These are phyloP conservation scores for Molorchus minor DNA, from an alignment of 2,888 invertebrate genomes.

Conservation along the genomic window DNA sequence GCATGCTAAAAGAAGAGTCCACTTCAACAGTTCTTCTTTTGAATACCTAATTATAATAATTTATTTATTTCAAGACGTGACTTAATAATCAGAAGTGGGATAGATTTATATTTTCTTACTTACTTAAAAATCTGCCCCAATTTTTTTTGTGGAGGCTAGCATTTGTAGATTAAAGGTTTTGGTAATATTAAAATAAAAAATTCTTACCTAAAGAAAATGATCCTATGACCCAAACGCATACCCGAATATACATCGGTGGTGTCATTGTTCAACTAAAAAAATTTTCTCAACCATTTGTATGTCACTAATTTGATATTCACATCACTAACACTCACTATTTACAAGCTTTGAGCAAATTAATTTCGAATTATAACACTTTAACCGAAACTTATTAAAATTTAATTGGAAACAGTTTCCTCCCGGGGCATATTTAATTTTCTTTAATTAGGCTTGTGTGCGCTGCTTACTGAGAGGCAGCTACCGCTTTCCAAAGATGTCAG, in stretches of 20 bases:
- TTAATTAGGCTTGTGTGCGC: conserved; percentile 1
- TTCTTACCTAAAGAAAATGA: conserved; percentile 34
- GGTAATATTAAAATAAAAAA: not conserved
- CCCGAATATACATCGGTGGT: conserved; percentile 29
- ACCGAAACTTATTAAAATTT: conserved; percentile 4
- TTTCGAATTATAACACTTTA: conserved; percentile 10
- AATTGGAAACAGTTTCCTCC: not conserved
- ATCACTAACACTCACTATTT: conserved; percentile 18
- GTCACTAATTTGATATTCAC: conserved; percentile 10
- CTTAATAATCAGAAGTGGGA: too few relatives aligned
- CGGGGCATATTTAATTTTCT: conserved; percentile 15
- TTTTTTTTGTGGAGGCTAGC: too few relatives aligned
- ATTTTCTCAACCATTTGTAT: conserved; percentile 18
- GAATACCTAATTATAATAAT: too few relatives aligned
- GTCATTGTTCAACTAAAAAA: conserved; percentile 25
- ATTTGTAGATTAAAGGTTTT: not conserved
- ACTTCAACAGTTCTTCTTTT: too few relatives aligned
- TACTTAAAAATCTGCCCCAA: not conserved
- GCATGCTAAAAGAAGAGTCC: too few relatives aligned
- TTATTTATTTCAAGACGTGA: too few relatives aligned
- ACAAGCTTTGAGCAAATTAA: not conserved
- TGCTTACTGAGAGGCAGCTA: not conserved
- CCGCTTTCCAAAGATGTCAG: conserved; percentile 15
- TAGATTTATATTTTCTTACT: not conserved
- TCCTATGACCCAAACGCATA: conserved; percentile 37